These are phyloP conservation scores for Drosophila kepulauana DNA, from an alignment of 1,140 invertebrate species.

Conservation along the genomic window DNA sequence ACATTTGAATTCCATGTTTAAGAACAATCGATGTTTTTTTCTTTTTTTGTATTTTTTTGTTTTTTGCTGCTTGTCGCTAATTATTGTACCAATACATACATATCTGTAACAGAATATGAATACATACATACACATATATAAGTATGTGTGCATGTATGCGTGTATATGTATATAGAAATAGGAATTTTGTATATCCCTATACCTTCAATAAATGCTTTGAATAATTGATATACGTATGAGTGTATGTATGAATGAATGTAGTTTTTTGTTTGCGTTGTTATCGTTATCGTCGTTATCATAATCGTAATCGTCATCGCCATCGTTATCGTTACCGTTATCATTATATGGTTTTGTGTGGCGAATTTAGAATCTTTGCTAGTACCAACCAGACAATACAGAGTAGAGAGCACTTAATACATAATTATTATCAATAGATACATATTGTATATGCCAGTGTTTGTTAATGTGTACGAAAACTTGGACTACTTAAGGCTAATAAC, in stretches of 20 bases:
- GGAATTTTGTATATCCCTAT: slow-evolving; percentile 50
- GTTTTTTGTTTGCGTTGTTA: slow-evolving; percentile 55
- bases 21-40: slow-evolving; percentile 78
- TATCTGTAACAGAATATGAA: slow-evolving; percentile 33
- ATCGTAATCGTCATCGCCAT: not conserved
- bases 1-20: slow-evolving; percentile 81
- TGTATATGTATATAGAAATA: slow-evolving; percentile 25
- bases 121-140: slow-evolving; percentile 3
- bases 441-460: slow-evolving; percentile 71
- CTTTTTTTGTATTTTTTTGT: slow-evolving; percentile 15
- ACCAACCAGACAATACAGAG: slow-evolving; percentile 40
- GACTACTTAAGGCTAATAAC: slow-evolving; percentile 81
- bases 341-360: not conserved
- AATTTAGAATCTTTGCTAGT: slow-evolving; percentile 43
- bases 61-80: slow-evolving; percentile 72
- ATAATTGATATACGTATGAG: slow-evolving; percentile 76
- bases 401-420: slow-evolving; percentile 62
- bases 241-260: slow-evolving; percentile 4
- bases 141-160: slow-evolving; percentile 1
- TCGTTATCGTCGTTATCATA: not conserved
- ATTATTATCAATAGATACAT: slow-evolving; percentile 81
- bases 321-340: not conserved
- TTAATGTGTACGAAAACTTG: slow-evolving; percentile 73
- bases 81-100: slow-evolving; percentile 81
- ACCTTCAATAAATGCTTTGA: slow-evolving; percentile 78